Evolutionary conservation across 2,797 vertebrate species (phyloP).

Genomic region (Sebastes melanostomus): DNA sequence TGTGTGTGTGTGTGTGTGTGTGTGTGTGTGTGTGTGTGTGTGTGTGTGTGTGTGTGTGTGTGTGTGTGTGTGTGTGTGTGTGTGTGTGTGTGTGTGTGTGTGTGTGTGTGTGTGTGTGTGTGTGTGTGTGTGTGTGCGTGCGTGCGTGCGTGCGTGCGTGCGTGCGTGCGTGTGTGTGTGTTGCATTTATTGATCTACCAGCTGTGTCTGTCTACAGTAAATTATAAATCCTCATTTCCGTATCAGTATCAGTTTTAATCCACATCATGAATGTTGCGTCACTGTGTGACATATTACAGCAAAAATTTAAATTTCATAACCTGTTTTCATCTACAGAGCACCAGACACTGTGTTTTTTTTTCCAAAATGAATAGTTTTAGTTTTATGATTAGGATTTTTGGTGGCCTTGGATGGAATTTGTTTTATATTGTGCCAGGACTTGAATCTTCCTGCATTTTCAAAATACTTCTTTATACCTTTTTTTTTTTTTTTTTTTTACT

Average conservation of each 20-base stretch:
- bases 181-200: constrained; percentile 38
- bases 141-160: too few relatives aligned
- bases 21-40: too few relatives aligned
- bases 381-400: neutral
- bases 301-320: neutral
- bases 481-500: neutral
- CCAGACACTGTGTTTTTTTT: too few relatives aligned
- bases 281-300: neutral
- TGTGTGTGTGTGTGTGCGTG: neutral
- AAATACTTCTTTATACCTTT: neutral
- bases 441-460: neutral
- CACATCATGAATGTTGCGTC: neutral
- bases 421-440: neutral
- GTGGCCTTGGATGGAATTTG: neutral
- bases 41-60: neutral
- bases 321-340: neutral
- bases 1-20: too few relatives aligned
- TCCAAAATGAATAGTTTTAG: neutral
- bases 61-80: neutral
- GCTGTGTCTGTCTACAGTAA: constrained; percentile 17
- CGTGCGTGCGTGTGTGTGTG: neutral
- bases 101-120: too few relatives aligned
- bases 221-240: constrained; percentile 3
- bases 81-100: too few relatives aligned
- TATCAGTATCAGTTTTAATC: neutral